These are phyloP conservation scores for Tanytarsus gracilentus DNA, from an alignment of 2,888 invertebrate species.

Conservation along the genomic window DNA sequence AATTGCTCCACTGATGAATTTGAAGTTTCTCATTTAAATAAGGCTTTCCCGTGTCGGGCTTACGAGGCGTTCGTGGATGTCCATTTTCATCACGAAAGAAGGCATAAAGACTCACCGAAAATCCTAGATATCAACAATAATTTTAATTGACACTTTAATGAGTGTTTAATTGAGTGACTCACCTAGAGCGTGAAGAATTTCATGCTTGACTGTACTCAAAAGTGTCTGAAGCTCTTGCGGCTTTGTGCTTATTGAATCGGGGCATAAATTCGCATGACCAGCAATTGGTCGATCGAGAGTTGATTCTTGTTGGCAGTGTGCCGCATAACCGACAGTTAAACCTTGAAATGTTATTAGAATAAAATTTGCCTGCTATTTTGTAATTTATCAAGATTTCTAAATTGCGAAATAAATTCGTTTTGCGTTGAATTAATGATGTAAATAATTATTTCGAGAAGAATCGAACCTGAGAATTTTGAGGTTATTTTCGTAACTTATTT, in stretches of 20 bases:
- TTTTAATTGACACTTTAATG: too few species aligned
- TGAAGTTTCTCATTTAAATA: slow-evolving; percentile 75
- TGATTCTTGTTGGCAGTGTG: slow-evolving; percentile 95
- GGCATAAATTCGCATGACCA: slow-evolving; percentile 97
- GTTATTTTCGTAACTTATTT: too few species aligned
- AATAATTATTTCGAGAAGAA: too few species aligned
- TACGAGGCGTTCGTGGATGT: slow-evolving; percentile 70
- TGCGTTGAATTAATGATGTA: too few species aligned
- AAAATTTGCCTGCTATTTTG: too few species aligned
- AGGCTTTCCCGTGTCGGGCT: slow-evolving; percentile 80
- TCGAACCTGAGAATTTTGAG: too few species aligned
- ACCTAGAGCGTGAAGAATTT: slow-evolving; percentile 93
- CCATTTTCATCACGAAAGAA: slow-evolving; percentile 84
- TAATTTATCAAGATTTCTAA: too few species aligned
- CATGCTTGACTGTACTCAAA: slow-evolving; percentile 95
- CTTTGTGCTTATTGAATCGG: slow-evolving; percentile 84
- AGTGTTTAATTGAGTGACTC: too few species aligned
- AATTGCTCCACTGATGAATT: slow-evolving; percentile 90
- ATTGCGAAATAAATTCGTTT: too few species aligned
- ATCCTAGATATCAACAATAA: too few species aligned
- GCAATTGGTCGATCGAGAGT: slow-evolving; percentile 94
- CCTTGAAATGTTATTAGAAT: too few species aligned
- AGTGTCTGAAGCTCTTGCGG: slow-evolving; percentile 83
- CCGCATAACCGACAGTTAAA: slow-evolving; percentile 51
- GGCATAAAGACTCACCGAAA: slow-evolving; percentile 93